A percentile compares a stretch with the other conserved stretches of the same genome.
These are phyloP conservation scores for Anorthoa munda DNA, from an alignment of 2,888 invertebrate genomes.

Conservation along the genomic window DNA sequence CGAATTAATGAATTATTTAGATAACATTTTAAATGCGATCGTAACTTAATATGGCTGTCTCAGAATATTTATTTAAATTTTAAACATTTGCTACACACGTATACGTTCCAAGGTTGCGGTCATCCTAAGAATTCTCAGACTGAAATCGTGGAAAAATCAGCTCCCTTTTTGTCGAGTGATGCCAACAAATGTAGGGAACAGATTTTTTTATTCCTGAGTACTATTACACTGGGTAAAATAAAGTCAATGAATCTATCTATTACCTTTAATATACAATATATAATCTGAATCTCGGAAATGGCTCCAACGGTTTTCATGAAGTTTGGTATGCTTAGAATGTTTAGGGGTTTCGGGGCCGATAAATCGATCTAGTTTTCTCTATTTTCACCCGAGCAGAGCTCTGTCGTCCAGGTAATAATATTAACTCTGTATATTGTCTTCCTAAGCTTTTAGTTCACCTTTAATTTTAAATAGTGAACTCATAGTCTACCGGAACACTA, in stretches of 20 bases:
- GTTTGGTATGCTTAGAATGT: too few relatives aligned
- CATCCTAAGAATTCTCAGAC: too few relatives aligned
- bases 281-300: too few relatives aligned
- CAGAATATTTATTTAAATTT: background rate
- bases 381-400: too few relatives aligned
- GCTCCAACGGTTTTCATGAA: too few relatives aligned
- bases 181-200: background rate
- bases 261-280: too few relatives aligned
- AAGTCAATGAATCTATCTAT: background rate
- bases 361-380: too few relatives aligned
- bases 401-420: too few relatives aligned
- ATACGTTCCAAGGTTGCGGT: background rate
- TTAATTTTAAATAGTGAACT: constrained; percentile 4
- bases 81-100: background rate
- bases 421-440: background rate
- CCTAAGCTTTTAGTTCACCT: background rate
- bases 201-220: background rate
- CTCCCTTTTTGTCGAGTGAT: background rate
- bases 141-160: background rate
- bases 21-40: background rate
- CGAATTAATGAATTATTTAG: background rate
- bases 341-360: too few relatives aligned
- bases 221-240: background rate
- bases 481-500: constrained; percentile 28
- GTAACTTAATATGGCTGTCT: too few relatives aligned